A percentile compares a stretch with the other conserved stretches of the same genome.
Evolutionary conservation across 2,888 invertebrate species (phyloP).

Genomic region (Teinopalpus imperialis): DNA sequence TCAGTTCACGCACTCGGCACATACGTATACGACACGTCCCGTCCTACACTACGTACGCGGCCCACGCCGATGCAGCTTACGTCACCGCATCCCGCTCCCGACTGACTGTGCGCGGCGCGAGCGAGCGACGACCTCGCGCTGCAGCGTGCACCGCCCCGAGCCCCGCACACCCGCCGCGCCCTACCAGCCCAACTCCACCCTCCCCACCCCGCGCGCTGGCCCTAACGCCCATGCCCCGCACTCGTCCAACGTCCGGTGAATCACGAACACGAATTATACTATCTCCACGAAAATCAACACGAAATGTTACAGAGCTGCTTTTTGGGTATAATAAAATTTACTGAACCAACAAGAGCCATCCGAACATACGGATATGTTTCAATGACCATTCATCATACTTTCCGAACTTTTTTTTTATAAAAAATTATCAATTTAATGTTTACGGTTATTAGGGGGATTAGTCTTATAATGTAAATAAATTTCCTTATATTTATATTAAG

Average conservation of each 20-base stretch:
- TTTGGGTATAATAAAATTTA: slow-evolving; percentile 27
- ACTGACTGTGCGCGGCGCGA: slow-evolving; percentile 65
- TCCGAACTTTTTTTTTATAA: too few species aligned
- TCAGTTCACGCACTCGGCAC: slow-evolving; percentile 60
- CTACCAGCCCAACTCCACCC: slow-evolving; percentile 47
- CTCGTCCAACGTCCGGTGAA: slow-evolving; percentile 75
- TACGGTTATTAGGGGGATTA: too few species aligned
- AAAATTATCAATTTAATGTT: too few species aligned
- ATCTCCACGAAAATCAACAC: slow-evolving; percentile 41
- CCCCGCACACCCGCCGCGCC: slow-evolving; percentile 46
- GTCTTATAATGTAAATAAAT: too few species aligned
- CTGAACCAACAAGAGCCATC: not conserved
- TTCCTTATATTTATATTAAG: too few species aligned
- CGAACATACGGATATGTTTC: too few species aligned
- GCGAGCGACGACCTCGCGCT: slow-evolving; percentile 80
- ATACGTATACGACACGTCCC: slow-evolving; percentile 71
- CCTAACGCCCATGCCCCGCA: slow-evolving; percentile 31
- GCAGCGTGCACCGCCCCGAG: slow-evolving; percentile 75
- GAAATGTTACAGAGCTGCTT: slow-evolving; percentile 35
- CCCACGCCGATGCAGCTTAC: slow-evolving; percentile 80
- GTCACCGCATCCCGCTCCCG: slow-evolving; percentile 82
- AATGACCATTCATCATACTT: too few species aligned
- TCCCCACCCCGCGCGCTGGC: slow-evolving; percentile 41
- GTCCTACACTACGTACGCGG: slow-evolving; percentile 79
- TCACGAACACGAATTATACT: slow-evolving; percentile 41